These are phyloP conservation scores for Siniperca undulata DNA, from an alignment of 2,797 vertebrate species.

Conservation along the genomic window DNA sequence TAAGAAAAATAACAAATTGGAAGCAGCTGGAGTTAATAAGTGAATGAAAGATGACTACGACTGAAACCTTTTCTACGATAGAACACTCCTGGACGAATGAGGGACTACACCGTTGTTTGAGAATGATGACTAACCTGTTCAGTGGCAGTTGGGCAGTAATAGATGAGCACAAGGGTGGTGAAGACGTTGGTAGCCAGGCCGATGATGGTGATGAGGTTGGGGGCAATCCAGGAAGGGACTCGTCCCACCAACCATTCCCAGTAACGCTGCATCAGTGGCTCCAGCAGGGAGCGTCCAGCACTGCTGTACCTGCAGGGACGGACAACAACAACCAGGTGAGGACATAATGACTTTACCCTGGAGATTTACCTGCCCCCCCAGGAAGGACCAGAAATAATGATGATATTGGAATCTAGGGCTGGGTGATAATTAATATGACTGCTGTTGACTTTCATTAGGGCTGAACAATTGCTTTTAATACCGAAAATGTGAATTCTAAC, in stretches of 20 bases:
- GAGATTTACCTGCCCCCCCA: not conserved
- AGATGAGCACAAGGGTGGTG: slow-evolving; percentile 94
- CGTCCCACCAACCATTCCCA: slow-evolving; percentile 96
- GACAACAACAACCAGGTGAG: slow-evolving; percentile 22
- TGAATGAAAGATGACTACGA: no score
- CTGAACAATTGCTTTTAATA: not conserved
- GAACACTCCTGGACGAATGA: no score
- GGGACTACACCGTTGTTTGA: no score
- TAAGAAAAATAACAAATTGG: not conserved
- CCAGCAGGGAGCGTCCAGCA: slow-evolving; percentile 92
- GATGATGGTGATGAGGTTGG: slow-evolving; percentile 96
- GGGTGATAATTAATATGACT: no score
- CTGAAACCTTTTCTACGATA: no score
- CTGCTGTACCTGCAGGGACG: slow-evolving; percentile 89
- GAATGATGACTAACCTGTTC: slow-evolving; percentile 88
- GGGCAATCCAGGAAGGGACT: slow-evolving; percentile 95
- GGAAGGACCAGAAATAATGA: not conserved
- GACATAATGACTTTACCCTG: not conserved
- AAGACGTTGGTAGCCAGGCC: slow-evolving; percentile 96
- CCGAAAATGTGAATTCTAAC: not conserved
- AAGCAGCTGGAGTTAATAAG: not conserved
- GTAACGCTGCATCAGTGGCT: slow-evolving; percentile 97
- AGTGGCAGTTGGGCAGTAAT: slow-evolving; percentile 97
- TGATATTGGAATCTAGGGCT: no score
- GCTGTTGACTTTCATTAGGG: not conserved